A percentile compares a stretch with the other conserved stretches of the same genome.
Conservation (phyloP, 2,888 invertebrate genomes). For the Gymnosoma rotundatum region DNA sequence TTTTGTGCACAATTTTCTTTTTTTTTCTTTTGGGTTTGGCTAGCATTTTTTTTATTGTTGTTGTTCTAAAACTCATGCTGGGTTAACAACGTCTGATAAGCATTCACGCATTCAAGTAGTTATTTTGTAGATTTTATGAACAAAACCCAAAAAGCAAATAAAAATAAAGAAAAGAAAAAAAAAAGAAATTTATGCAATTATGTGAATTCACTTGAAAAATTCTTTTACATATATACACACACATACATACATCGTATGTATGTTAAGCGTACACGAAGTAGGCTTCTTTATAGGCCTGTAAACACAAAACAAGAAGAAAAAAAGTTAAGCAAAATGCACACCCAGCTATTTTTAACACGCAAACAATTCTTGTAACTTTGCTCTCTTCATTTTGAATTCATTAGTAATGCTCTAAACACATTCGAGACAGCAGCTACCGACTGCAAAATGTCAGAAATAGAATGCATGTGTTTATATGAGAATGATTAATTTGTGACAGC, state of each 20-base stretch:
- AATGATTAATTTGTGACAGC: too few relatives aligned
- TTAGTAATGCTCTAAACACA: too few relatives aligned
- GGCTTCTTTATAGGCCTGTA: neutral
- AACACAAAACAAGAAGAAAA: neutral
- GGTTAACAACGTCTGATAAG: neutral
- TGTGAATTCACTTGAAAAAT: slow-evolving; percentile 27
- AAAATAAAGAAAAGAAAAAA: slow-evolving; percentile 7
- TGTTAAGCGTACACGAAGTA: neutral
- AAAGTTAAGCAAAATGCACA: neutral
- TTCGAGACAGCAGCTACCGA: too few relatives aligned
- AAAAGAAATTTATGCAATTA: slow-evolving; percentile 62
- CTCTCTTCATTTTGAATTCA: too few relatives aligned
- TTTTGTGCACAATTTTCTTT: neutral
- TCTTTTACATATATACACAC: neutral
- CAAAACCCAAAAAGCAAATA: neutral
- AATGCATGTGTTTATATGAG: too few relatives aligned
- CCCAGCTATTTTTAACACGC: neutral
- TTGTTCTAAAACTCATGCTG: neutral
- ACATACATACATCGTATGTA: neutral
- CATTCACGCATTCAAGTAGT: slow-evolving; percentile 15
- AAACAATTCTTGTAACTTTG: neutral
- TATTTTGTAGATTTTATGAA: slow-evolving; percentile 33
- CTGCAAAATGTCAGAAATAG: too few relatives aligned
- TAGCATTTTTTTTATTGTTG: neutral
- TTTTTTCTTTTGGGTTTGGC: slow-evolving; percentile 9